Evolutionary conservation across 2,888 invertebrate genomes (phyloP).

Genomic region (Pediacus dermestoides): DNA sequence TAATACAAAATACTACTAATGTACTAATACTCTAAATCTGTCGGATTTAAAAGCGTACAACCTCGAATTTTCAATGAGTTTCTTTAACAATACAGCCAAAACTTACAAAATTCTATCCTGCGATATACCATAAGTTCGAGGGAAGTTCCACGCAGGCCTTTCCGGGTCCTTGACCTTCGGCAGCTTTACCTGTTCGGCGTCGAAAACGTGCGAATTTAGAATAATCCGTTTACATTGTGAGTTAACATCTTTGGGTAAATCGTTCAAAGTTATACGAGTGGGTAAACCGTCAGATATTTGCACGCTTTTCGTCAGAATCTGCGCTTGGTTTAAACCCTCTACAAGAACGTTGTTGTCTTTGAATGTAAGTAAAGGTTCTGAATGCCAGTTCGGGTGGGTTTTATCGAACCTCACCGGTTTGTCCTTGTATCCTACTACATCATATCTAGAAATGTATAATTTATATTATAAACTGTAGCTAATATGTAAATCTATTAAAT

Average conservation of each 20-base stretch:
- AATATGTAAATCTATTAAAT: constrained; percentile 5
- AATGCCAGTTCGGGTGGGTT: constrained; percentile 65
- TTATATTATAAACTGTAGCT: too few relatives aligned
- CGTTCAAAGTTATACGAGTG: constrained; percentile 53
- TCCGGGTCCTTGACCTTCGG: constrained; percentile 67
- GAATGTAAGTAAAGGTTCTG: constrained; percentile 58
- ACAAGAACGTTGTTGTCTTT: constrained; percentile 62
- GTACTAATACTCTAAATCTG: constrained; percentile 13
- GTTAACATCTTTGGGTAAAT: constrained; percentile 54
- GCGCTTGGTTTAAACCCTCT: constrained; percentile 74
- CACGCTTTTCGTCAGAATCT: constrained; percentile 76
- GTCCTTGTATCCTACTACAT: constrained; percentile 51
- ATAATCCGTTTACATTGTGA: constrained; percentile 62
- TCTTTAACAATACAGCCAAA: neutral
- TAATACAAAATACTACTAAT: constrained; percentile 3
- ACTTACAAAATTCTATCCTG: constrained; percentile 54
- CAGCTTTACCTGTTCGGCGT: constrained; percentile 74
- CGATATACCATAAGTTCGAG: constrained; percentile 72
- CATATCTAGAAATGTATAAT: constrained; percentile 35
- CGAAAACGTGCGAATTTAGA: constrained; percentile 65
- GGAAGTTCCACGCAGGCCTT: constrained; percentile 69
- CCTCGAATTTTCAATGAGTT: constrained; percentile 1
- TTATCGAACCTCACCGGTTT: constrained; percentile 51
- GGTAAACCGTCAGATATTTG: constrained; percentile 62
- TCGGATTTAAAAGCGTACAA: neutral